Conservation (phyloP, 53 echinoderm and acorn worm species). For the Crossaster papposus region DNA sequence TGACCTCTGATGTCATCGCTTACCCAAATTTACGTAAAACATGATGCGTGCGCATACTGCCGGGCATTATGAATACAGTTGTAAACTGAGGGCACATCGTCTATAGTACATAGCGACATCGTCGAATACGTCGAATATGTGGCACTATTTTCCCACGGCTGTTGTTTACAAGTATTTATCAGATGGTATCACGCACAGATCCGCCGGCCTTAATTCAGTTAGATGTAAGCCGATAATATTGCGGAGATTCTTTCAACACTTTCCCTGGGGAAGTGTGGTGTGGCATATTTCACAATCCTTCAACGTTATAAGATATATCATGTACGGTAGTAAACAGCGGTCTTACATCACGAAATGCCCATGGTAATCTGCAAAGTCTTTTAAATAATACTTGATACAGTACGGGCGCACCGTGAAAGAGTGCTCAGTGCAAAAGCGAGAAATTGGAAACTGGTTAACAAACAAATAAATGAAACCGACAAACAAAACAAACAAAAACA, state of each 20-base stretch:
- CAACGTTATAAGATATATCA: conserved; percentile 20
- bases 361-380: too few relatives aligned
- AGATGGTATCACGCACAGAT: conserved; percentile 4
- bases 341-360: background rate
- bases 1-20: too few relatives aligned
- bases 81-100: too few relatives aligned
- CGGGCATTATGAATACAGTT: too few relatives aligned
- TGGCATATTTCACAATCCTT: background rate
- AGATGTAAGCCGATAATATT: background rate
- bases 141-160: background rate
- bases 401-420: too few relatives aligned
- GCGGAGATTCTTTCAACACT: background rate
- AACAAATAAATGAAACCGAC: too few relatives aligned
- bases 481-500: too few relatives aligned
- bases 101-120: background rate
- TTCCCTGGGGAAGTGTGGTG: background rate
- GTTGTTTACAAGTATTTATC: background rate
- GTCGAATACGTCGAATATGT: background rate
- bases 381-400: too few relatives aligned
- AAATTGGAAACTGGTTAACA: too few relatives aligned
- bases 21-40: too few relatives aligned
- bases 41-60: too few relatives aligned
- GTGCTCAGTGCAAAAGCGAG: too few relatives aligned
- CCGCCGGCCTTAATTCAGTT: background rate
- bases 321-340: background rate